Evolutionary conservation across 35 echinoderm and acorn worm species (phyloP), one percentile per base, ranked within the genome.

Genomic region (Acanthaster planci): DNA sequence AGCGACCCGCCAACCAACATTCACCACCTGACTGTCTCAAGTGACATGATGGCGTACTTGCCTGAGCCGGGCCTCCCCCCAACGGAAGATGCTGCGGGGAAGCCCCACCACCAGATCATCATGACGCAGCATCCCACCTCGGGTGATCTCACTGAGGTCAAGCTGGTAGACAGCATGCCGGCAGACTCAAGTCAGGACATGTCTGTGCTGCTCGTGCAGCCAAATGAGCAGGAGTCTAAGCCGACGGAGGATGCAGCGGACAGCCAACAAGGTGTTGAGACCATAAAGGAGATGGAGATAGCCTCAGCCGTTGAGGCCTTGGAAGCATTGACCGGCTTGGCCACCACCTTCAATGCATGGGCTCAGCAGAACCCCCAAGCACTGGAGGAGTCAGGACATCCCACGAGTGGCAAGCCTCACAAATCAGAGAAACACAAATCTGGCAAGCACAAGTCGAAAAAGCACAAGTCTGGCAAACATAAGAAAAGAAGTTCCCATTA

Each of bases 301-400:
- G 64, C 64, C 23, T 72, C 64, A 8, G 64, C 64, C 14, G 64
- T 72, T 3, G 64, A 72, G 64, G 64, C 64, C 29, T 34, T 72
- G 0, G 64, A 72, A 34, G 64, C 64, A 14, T 29, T 72, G 64
- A 72, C 64, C 0, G 64, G 64, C 30, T 26, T 72, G 30, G 26
- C 64, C 23, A 72, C 23, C 64, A 72, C 64, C 34, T 72, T 72
- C 64, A 72, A 72, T 72, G 64, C 64, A 19, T 72, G 64, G 64
- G 64, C 64, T 9, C 64, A 72, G 34, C 64, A 72, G 64, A 72
- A 72, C 34, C 64, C 64, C 23, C 64, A 72, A 9, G 64, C 10
- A 26, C 34, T 72, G 34, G 42, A 47, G 4, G 42, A 47, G 10
- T 34, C 29, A 72, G 26, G 15, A 29, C 29, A 30, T 26, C 14